Percentiles rank a stretch among this genome's conserved stretches.
These are phyloP conservation scores for Perithous albicinctus DNA, from an alignment of 2,888 invertebrate genomes.

Conservation along the genomic window DNA sequence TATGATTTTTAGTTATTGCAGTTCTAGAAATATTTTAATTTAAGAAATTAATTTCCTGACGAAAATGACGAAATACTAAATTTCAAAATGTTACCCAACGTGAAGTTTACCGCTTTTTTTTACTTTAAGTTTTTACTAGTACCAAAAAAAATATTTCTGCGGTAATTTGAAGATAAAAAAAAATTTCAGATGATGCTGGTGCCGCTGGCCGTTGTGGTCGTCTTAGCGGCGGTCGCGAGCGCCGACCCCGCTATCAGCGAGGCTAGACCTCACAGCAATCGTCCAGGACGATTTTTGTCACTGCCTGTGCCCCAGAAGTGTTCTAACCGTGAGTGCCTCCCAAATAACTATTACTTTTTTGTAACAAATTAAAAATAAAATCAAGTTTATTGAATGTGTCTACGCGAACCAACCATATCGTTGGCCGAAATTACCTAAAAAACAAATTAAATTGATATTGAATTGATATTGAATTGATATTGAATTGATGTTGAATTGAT, in stretches of 20 bases:
- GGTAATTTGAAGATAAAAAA: background rate
- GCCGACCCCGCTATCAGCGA: constrained; percentile 86
- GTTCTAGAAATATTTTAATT: no score
- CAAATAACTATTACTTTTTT: constrained; percentile 13
- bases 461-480: no score
- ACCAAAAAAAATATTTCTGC: background rate
- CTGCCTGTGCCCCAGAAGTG: constrained; percentile 93
- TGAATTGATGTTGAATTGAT: no score
- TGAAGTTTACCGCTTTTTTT: no score
- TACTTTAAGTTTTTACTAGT: no score
- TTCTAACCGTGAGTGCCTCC: constrained; percentile 91
- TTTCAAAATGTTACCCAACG: no score
- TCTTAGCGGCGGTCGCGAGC: constrained; percentile 86
- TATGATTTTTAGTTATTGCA: no score
- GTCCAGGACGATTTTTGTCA: constrained; percentile 93
- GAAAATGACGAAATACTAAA: no score
- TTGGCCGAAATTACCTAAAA: background rate
- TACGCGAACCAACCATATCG: background rate
- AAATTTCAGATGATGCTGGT: constrained; percentile 90
- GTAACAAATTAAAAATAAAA: background rate
- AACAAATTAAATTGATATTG: no score
- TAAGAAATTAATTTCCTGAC: no score
- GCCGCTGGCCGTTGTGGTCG: constrained; percentile 87
- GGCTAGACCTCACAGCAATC: constrained; percentile 88
- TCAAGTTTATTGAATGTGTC: background rate